Percentiles rank a stretch among this genome's conserved stretches.
Evolutionary conservation across 1,140 invertebrate species (phyloP).

Genomic region (Diachasmimorpha longicaudata): DNA sequence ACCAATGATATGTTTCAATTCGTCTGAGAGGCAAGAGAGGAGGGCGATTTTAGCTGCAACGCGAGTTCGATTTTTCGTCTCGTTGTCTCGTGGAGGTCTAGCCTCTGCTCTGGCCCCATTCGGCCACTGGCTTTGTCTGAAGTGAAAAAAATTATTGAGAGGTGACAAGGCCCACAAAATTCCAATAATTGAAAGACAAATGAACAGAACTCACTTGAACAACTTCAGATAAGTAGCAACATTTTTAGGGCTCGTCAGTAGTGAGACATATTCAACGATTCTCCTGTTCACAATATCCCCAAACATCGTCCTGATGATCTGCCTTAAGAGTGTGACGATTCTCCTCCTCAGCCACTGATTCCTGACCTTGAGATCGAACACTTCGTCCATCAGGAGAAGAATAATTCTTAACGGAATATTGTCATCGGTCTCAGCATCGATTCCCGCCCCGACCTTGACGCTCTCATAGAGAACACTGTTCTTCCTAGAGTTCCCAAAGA

Average conservation of each 20-base stretch:
- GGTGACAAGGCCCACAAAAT: background rate
- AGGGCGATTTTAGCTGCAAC: constrained; percentile 86
- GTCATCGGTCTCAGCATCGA: constrained; percentile 74
- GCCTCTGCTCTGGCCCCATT: constrained; percentile 71
- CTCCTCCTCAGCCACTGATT: constrained; percentile 87
- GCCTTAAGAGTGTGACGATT: constrained; percentile 79
- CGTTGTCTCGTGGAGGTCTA: constrained; percentile 70
- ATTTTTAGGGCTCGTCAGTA: constrained; percentile 86
- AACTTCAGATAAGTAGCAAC: constrained; percentile 86
- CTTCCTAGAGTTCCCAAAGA: constrained; percentile 61
- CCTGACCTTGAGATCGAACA: constrained; percentile 86
- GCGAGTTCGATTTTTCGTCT: constrained; percentile 79
- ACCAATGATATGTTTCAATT: constrained; percentile 90
- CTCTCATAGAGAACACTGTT: constrained; percentile 57
- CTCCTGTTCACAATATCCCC: constrained; percentile 87
- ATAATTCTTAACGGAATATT: constrained; percentile 89
- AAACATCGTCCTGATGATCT: constrained; percentile 82
- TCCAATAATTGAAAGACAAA: background rate
- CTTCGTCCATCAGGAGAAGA: constrained; percentile 87
- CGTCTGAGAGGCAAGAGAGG: constrained; percentile 78
- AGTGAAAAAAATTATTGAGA: constrained; percentile 30
- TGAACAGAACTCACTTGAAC: constrained; percentile 83
- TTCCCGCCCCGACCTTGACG: constrained; percentile 68
- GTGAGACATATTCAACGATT: constrained; percentile 91
- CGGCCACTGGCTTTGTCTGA: constrained; percentile 81